Base-by-base conservation (phyloP, 1,140 invertebrate genomes). In the Cydia fagiglandana region DNA sequence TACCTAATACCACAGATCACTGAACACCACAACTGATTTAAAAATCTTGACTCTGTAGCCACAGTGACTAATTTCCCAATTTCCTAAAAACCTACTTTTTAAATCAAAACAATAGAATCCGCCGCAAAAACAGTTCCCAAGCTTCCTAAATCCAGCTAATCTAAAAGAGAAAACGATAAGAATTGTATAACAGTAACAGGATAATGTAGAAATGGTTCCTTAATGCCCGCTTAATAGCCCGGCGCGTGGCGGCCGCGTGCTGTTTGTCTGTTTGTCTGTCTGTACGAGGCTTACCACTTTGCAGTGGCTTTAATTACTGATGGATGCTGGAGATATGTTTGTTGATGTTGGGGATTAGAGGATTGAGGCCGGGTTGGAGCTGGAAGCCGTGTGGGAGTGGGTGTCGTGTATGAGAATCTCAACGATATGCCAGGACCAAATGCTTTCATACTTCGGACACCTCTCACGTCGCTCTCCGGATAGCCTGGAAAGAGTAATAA, bases 251-350 rank as follows among this genome's bases (percentile, higher is more conserved):
- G 20, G 81, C 15, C 85, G 83, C 82, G 87, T 86, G 64, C 77
- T 50, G 83, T 77, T 81, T 70, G 74, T 81, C 76, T 88, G 88
- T 88, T 85, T 89, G 86, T 83, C 79, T 80, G 74, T 81, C 81
- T 80, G 86, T 82, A 86, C 87, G 84, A 83, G 89, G 87, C 89
- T 92, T 90, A 92, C 83, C 90, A 92, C 89, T 92, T 87, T 88
- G 81, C 77, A 81, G 79, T 64, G 75, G 77, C 88, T 91, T 91
- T 91, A 90, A 90, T 91, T 91, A 90, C 88, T 85, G 90, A 91
- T 91, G 85, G 87, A 89, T 91, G 85, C 88, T 45, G 50, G 30
- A 75, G 88, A 91, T 91, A 88, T 56, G 75, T 78, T 80, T 77
- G 74, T 64, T 47, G 73, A 47, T 15, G 47, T 4, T 56, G n/a